phyloP scores from a whole-genome alignment of 2,888 invertebrate species.

The Xylocampa areola region DNA sequence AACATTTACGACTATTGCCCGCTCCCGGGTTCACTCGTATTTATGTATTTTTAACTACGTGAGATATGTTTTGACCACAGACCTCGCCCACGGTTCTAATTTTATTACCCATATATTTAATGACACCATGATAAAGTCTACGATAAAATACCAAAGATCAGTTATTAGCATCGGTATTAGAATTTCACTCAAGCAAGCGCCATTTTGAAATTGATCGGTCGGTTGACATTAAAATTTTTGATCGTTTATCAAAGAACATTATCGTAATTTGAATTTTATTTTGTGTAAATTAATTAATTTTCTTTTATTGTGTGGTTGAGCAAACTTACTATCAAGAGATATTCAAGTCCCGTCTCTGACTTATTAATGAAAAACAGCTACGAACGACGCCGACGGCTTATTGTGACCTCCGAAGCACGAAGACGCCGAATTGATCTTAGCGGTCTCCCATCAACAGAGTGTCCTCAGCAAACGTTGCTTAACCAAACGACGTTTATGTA shows the following conservation, averaged over 20 bases:
- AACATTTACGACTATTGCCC: constrained; percentile 39
- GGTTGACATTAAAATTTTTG: constrained; percentile 38
- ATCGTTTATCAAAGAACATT: constrained; percentile 42
- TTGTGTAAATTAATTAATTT: constrained; percentile 19
- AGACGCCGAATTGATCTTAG: too few species aligned
- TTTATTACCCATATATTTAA: constrained; percentile 61
- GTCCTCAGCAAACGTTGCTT: too few species aligned
- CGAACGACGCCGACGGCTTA: too few species aligned
- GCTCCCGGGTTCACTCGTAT: constrained; percentile 49
- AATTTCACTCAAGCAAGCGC: constrained; percentile 49
- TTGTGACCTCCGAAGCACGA: too few species aligned
- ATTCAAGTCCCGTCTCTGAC: too few species aligned
- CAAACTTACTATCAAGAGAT: too few species aligned
- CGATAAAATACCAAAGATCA: constrained; percentile 55
- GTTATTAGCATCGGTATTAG: constrained; percentile 50
- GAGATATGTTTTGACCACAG: constrained; percentile 57
- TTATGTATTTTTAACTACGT: constrained; percentile 59
- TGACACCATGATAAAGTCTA: constrained; percentile 45
- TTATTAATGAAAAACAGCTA: too few species aligned
- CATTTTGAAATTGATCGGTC: constrained; percentile 51
- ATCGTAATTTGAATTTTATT: constrained; percentile 30
- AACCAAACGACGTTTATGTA: too few species aligned
- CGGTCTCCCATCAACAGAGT: too few species aligned
- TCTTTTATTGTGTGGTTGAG: too few species aligned
- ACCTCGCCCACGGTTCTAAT: constrained; percentile 53